Percentiles rank a stretch among this genome's conserved stretches.
Conservation (phyloP, 2,888 invertebrate species). For the Eremobia ochroleuca region DNA sequence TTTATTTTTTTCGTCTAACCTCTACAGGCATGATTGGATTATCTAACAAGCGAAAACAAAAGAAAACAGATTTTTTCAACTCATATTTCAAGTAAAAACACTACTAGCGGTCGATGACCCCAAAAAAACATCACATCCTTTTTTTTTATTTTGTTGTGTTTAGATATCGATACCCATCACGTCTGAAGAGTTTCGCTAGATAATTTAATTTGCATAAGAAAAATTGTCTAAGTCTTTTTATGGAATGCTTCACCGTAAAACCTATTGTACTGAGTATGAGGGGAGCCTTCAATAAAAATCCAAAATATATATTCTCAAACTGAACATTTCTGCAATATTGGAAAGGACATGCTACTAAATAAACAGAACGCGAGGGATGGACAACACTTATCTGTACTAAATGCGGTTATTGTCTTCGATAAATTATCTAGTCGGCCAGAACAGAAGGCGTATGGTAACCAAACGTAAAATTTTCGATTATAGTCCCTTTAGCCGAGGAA, state of each 20-base stretch:
- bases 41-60: too few species aligned
- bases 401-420: constrained; percentile 67
- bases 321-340: not conserved
- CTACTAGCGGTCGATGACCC: too few species aligned
- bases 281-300: not conserved
- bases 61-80: too few species aligned
- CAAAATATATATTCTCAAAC: not conserved
- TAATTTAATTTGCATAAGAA: not conserved
- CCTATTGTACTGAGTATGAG: not conserved
- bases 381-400: constrained; percentile 55
- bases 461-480: constrained; percentile 89
- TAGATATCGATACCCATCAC: not conserved
- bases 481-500: constrained; percentile 84
- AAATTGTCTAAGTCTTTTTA: not conserved
- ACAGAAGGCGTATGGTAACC: constrained; percentile 84
- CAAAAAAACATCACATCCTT: not conserved
- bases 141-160: not conserved
- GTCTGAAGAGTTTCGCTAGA: not conserved
- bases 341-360: constrained; percentile 16
- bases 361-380: constrained; percentile 39
- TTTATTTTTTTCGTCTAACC: too few species aligned
- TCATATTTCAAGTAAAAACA: too few species aligned
- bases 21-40: too few species aligned
- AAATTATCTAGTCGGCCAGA: constrained; percentile 73
- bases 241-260: not conserved